Conservation (phyloP, 2,888 invertebrate species). For the Drosophila falleni region DNA sequence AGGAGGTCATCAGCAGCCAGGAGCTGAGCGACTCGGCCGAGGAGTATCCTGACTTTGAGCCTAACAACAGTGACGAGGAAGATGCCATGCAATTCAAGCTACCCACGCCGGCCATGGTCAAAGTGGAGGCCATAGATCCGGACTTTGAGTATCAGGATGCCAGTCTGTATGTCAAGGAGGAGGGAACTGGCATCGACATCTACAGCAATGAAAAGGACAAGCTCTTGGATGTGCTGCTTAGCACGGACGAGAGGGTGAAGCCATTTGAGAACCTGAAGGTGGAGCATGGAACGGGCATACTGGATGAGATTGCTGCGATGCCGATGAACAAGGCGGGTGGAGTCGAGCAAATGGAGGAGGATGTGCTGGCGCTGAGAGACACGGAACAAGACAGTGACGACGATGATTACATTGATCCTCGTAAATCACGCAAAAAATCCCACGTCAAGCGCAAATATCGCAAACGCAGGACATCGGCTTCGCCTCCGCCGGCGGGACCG, state of each 20-base stretch:
- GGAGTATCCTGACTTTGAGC: constrained; percentile 77
- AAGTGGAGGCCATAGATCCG: constrained; percentile 67
- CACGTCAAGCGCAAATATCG: constrained; percentile 66
- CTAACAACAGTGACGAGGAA: constrained; percentile 70
- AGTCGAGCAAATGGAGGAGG: constrained; percentile 65
- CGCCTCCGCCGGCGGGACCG: constrained; percentile 43
- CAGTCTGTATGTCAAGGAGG: constrained; percentile 74
- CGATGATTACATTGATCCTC: constrained; percentile 36
- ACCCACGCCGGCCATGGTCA: constrained; percentile 60
- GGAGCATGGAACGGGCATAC: constrained; percentile 63
- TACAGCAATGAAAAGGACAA: constrained; percentile 81
- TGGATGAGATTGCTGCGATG: constrained; percentile 80
- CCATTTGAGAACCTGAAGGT: constrained; percentile 74
- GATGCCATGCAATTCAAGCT: constrained; percentile 58
- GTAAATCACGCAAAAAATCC: constrained; percentile 35
- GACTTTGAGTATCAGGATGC: constrained; percentile 75
- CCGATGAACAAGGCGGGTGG: constrained; percentile 68
- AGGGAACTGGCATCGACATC: constrained; percentile 66
- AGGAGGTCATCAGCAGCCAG: constrained; percentile 49
- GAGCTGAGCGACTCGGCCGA: constrained; percentile 73
- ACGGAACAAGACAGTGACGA: constrained; percentile 40
- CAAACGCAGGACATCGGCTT: constrained; percentile 51
- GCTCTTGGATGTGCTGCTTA: constrained; percentile 76
- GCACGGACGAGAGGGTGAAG: constrained; percentile 62
- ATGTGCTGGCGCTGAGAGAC: constrained; percentile 70